Evolutionary conservation across 2,888 invertebrate genomes (phyloP), one percentile per base, ranked within the genome.

Genomic region (Agriopis leucophaearia): DNA sequence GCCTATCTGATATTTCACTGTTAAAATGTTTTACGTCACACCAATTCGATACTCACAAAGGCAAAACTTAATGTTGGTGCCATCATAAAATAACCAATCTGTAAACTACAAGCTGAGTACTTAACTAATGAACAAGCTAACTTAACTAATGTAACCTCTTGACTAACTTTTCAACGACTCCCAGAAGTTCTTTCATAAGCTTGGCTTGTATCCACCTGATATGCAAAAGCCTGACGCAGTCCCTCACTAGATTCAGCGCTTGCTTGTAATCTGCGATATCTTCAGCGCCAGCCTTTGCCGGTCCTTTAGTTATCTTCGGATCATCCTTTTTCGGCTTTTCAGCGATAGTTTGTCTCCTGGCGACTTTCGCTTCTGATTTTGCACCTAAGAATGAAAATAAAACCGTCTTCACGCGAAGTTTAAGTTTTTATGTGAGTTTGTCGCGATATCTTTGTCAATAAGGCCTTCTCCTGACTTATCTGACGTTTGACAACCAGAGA

Each of bases 181-280:
- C 69, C 15, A 90, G 77, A 0, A 92, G 79, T 52, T 88, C 85
- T 59, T 85, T 89, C 59, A 88, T 67, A 36, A 92, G 74, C 48
- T 87, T 87, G 0, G 83, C 85, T 71, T 91, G 89, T 27, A 92
- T 61, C 92, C 92, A 91, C 66, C 88, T 74, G 27, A 89, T 84
- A 55, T 88, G 81, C 40, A 90, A 64, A 1, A 89, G 67, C 52
- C 92, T 83, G 0, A 88, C 88, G 67, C 87, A 90, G 13, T 92
- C 88, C 0, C 79, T 84, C 45, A 90, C 84, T 9, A 92, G 74
- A 35, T 86, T 84, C 0, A 89, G 13, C 0, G 87, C 78, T 72
- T 88, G 87, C 58, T 74, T 86, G 64, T 89, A 91, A 66, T 90
- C 88, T 7, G 74, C 82, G 0, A 78, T 47, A 2, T 77, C 87